Conservation (phyloP, 2,113 vertebrate species). For the Platysteira castanea region DNA sequence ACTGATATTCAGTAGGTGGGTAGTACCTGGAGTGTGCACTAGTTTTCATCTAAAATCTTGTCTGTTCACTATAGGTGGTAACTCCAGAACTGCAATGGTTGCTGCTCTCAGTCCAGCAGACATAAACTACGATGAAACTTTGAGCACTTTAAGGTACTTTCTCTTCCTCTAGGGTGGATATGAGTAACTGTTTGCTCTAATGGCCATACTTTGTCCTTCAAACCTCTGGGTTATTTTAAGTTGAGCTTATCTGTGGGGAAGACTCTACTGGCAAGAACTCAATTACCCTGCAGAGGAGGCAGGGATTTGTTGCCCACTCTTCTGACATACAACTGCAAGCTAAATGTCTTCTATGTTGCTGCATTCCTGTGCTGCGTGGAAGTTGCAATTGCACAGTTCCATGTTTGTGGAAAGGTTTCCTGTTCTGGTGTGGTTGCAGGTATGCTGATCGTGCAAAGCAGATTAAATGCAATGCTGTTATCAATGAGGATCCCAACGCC, state of each 20-base stretch:
- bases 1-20: background rate
- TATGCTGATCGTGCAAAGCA: conserved; percentile 97
- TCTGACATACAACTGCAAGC: background rate
- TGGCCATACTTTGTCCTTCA: background rate
- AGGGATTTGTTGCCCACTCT: background rate
- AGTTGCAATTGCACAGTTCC: rapidly evolving
- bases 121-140: conserved; percentile 98
- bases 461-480: conserved; percentile 98
- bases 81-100: conserved; percentile 97
- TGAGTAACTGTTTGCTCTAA: background rate
- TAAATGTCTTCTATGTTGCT: background rate
- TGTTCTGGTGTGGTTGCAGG: conserved; percentile 60
- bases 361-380: background rate
- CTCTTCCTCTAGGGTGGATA: background rate
- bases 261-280: background rate
- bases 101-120: conserved; percentile 98
- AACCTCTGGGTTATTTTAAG: background rate
- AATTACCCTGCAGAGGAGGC: background rate
- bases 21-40: background rate
- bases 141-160: conserved; percentile 93
- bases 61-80: conserved; percentile 75
- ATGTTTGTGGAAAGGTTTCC: background rate
- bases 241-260: background rate
- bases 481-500: conserved; percentile 98
- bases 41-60: background rate